Base-by-base conservation (phyloP, 2,113 vertebrate species). In the Ardeotis arabs region DNA sequence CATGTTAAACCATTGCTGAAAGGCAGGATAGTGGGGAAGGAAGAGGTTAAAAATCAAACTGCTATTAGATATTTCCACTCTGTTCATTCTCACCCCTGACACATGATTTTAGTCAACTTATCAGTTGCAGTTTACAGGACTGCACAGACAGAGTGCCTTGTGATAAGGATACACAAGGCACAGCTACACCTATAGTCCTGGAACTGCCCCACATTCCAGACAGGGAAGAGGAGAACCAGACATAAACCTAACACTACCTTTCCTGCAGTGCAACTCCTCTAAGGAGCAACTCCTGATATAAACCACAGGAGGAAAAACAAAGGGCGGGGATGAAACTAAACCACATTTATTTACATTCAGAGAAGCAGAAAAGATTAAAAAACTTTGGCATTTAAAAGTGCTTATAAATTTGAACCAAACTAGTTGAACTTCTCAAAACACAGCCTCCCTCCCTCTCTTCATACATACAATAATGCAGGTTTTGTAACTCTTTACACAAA, bases 1-100 rank as follows among this genome's bases (percentile, higher is more conserved):
- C 97, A 99, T 98, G 77, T 98, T 99, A 84, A 99, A 99, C 99
- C 99, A 99, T 96, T 99, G 99, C 99, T 99, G 98, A 69, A 91
- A 89, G 86, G 87, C 29, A 94, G 52, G 16, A 84, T 64, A 7
- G 35, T 41, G 12, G 25, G 31, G 39, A 82, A 97, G 44, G 35
- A 88, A 59, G 13, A 96, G 27, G 74, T 92, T 95, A 97, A 92
- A 45, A 87, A 75, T 68, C 58, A 62, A 63, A 35, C 33, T 55
- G 24, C 33, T 59, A 20, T 68, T 37, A 69, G 33, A 79, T 35
- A 82, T 56, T 84, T 89, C n/a, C 33, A 78, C n/a, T 12, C 20
- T 62, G 35, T 41, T 89, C 20, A 53, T 35, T 16, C 27, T 91
- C 62, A 66, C 23, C 53, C 35, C 64, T 20, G 6, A 70, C 41